Evolutionary conservation across 2,113 vertebrate genomes (phyloP).

Genomic region (Hystrix cristata): DNA sequence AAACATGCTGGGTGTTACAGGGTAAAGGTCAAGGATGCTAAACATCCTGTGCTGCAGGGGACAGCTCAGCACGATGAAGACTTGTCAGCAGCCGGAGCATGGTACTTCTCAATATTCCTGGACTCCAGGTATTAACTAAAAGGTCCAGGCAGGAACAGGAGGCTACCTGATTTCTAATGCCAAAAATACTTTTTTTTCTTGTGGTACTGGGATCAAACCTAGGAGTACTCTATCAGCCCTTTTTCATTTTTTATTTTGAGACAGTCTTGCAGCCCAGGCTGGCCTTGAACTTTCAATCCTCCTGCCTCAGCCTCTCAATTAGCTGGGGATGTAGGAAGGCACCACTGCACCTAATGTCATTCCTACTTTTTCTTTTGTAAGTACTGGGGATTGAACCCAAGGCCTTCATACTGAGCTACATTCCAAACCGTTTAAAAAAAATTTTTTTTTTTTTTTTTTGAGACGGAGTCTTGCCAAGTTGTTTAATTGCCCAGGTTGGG

Average conservation of each 20-base stretch:
- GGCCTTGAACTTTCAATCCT: neutral
- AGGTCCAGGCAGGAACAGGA: neutral
- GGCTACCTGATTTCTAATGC: neutral
- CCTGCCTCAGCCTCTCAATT: neutral
- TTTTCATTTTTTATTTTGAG: neutral
- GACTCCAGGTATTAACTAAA: neutral
- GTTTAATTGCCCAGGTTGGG: neutral
- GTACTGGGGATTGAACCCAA: neutral
- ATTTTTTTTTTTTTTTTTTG: neutral
- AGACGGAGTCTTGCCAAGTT: neutral
- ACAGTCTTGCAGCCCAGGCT: neutral
- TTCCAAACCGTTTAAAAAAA: neutral
- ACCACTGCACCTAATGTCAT: neutral
- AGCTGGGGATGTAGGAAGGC: neutral
- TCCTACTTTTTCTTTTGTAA: neutral
- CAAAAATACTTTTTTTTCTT: neutral
- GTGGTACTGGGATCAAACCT: neutral
- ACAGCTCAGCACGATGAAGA: neutral
- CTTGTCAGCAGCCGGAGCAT: neutral
- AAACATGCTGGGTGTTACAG: neutral
- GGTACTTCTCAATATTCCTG: neutral
- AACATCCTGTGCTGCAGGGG: accelerated
- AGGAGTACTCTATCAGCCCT: neutral
- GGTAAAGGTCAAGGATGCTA: too few relatives aligned
- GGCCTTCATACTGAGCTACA: neutral